phyloP scores from a whole-genome alignment of 1,140 invertebrate species.

The Colletes latitarsis region DNA sequence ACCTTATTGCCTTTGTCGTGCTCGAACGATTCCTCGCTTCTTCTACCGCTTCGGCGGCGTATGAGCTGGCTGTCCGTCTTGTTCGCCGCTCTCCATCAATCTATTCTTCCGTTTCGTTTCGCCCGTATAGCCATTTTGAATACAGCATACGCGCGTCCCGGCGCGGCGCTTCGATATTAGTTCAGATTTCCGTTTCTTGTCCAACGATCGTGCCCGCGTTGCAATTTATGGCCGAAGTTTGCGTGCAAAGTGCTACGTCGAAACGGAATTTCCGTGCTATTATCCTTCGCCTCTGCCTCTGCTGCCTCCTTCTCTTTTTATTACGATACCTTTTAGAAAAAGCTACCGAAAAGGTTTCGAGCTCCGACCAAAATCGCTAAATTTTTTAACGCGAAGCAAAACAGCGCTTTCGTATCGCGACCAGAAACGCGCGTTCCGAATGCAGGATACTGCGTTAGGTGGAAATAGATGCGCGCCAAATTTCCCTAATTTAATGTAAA shows the following conservation, averaged over 20 bases:
- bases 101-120: not conserved
- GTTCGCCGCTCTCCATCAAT: conserved; percentile 28
- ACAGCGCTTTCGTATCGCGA: no score
- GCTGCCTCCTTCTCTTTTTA: no score
- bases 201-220: not conserved
- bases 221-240: conserved; percentile 24
- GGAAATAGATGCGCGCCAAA: not conserved
- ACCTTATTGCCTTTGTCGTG: conserved; percentile 34
- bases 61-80: conserved; percentile 28
- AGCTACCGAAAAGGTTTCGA: no score
- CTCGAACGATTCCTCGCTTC: not conserved
- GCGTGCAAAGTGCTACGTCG: not conserved
- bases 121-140: not conserved
- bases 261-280: conserved; percentile 25
- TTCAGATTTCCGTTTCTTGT: conserved; percentile 40
- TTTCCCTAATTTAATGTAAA: not conserved
- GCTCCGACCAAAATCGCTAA: no score
- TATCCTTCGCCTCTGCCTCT: not conserved
- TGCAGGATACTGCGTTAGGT: not conserved
- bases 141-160: not conserved
- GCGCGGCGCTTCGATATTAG: conserved; percentile 26
- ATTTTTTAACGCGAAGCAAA: no score
- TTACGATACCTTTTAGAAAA: no score
- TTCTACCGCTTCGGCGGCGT: conserved; percentile 16
- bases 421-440: not conserved